These are phyloP conservation scores for Steatornis caripensis DNA, from an alignment of 2,113 vertebrate genomes.

Conservation along the genomic window DNA sequence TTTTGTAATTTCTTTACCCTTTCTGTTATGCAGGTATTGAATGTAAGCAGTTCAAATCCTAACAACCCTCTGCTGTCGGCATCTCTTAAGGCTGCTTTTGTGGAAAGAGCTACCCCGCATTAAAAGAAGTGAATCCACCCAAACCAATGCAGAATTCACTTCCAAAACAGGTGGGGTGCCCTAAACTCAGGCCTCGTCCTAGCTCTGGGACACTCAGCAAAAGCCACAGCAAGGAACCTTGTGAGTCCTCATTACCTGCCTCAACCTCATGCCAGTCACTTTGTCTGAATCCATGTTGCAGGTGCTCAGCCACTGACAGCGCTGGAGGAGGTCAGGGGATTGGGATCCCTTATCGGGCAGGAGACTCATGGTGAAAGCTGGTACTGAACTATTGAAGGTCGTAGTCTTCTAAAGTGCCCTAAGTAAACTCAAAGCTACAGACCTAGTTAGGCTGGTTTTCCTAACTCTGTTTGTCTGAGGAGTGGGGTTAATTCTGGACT, in stretches of 20 bases:
- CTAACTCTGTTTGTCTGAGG: accelerated
- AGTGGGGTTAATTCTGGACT: background rate
- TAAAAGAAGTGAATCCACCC: background rate
- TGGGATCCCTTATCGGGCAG: accelerated
- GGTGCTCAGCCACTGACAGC: too few relatives aligned
- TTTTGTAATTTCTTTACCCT: background rate
- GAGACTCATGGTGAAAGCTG: background rate
- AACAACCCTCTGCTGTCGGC: background rate
- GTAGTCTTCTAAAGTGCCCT: background rate
- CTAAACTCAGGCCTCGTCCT: background rate
- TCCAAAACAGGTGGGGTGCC: background rate
- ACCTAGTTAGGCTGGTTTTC: background rate
- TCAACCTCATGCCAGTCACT: accelerated
- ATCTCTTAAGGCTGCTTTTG: background rate
- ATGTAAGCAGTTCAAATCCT: background rate
- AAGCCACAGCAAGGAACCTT: background rate
- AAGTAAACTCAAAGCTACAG: background rate
- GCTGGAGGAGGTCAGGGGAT: background rate
- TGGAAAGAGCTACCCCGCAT: background rate
- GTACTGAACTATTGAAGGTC: background rate
- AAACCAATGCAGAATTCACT: background rate
- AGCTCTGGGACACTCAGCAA: background rate
- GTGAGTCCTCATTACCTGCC: accelerated
- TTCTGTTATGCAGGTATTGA: background rate
- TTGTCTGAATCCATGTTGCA: accelerated